phyloP scores from a whole-genome alignment of 2,888 invertebrate genomes.

The Tetragnatha montana region DNA sequence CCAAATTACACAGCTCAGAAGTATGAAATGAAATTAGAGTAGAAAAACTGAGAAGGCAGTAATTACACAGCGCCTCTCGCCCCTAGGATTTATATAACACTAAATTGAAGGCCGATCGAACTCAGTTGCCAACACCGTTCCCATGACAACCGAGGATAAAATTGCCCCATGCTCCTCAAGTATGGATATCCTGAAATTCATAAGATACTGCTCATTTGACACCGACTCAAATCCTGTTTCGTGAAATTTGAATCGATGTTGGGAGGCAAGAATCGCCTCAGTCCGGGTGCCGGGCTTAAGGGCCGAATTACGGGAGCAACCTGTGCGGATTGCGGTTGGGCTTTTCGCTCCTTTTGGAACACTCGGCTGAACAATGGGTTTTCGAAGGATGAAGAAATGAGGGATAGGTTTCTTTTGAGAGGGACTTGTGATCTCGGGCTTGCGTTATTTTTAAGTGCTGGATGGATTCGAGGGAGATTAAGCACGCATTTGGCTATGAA shows the following conservation, averaged over 20 bases:
- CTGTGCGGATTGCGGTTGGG: not conserved
- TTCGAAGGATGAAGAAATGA: no score
- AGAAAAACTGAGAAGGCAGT: constrained; percentile 17
- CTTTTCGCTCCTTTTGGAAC: no score
- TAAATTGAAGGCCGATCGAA: constrained; percentile 62
- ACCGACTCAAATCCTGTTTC: constrained; percentile 16
- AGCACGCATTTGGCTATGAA: no score
- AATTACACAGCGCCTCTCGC: constrained; percentile 27
- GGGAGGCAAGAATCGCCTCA: not conserved
- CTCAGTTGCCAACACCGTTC: constrained; percentile 45
- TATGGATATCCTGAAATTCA: constrained; percentile 25
- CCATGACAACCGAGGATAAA: constrained; percentile 50
- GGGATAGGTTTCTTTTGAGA: no score
- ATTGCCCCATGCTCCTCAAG: constrained; percentile 47
- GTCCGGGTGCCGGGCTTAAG: not conserved
- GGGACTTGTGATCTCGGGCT: no score
- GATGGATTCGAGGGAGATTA: no score
- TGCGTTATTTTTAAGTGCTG: no score
- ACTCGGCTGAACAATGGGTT: no score
- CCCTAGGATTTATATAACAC: constrained; percentile 55
- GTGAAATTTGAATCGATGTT: constrained; percentile 40
- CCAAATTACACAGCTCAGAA: constrained; percentile 3
- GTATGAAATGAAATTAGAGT: constrained; percentile 34
- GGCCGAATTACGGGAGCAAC: not conserved
- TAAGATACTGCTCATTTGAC: constrained; percentile 25